phyloP scores from a whole-genome alignment of 2,888 invertebrate genomes.

The Tetheella fluctuosa region DNA sequence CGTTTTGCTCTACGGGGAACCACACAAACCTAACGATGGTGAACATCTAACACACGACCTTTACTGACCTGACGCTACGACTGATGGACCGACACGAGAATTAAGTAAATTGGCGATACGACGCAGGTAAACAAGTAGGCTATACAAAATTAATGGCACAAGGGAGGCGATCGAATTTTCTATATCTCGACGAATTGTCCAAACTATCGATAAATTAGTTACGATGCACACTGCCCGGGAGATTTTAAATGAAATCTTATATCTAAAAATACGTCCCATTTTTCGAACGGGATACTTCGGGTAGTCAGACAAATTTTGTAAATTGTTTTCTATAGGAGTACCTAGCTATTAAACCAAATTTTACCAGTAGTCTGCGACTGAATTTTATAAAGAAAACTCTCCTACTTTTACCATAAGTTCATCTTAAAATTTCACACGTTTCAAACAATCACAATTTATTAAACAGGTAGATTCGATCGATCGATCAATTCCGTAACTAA shows the following conservation, averaged over 20 bases:
- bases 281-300: constrained; percentile 57
- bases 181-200: constrained; percentile 51
- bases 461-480: constrained; percentile 58
- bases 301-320: constrained; percentile 67
- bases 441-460: constrained; percentile 54
- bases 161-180: constrained; percentile 73
- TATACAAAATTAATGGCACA: constrained; percentile 76
- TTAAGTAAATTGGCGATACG: constrained; percentile 41
- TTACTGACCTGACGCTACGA: constrained; percentile 60
- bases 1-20: constrained; percentile 59
- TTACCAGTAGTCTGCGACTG: constrained; percentile 81
- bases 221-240: constrained; percentile 69
- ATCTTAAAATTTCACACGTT: constrained; percentile 66
- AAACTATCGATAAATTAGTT: constrained; percentile 49
- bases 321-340: constrained; percentile 76
- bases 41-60: constrained; percentile 44
- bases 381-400: constrained; percentile 77
- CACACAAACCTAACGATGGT: constrained; percentile 41
- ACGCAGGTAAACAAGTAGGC: constrained; percentile 71
- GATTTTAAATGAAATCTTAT: constrained; percentile 49
- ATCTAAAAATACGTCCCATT: constrained; percentile 53
- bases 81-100: constrained; percentile 65
- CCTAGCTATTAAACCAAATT: constrained; percentile 66
- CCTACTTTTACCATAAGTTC: constrained; percentile 75
- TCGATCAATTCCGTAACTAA: constrained; percentile 59